A percentile compares a stretch with the other conserved stretches of the same genome.
phyloP scores from a whole-genome alignment of 1,140 invertebrate species.

The Atta colombica region DNA sequence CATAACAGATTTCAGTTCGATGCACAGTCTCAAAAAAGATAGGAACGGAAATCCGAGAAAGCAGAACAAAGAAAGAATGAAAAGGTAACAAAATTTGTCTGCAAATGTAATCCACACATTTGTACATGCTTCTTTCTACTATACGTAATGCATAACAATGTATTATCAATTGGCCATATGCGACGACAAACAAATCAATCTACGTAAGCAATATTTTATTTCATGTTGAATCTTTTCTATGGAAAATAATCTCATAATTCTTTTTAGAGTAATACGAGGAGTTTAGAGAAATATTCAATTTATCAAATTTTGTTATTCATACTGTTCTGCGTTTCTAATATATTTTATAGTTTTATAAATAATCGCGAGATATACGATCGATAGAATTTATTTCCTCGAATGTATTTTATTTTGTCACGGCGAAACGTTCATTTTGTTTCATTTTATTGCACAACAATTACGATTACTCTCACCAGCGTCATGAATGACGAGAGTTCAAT shows the following conservation, averaged over 20 bases:
- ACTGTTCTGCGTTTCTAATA: conserved; percentile 8
- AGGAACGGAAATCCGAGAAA: background rate
- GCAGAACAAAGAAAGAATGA: conserved; percentile 29
- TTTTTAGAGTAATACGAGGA: conserved; percentile 24
- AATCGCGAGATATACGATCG: background rate
- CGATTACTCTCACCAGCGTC: background rate
- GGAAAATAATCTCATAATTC: background rate
- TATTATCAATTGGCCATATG: conserved; percentile 57
- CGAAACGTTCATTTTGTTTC: background rate
- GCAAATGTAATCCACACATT: conserved; percentile 21
- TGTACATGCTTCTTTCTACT: background rate
- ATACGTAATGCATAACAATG: conserved; percentile 30
- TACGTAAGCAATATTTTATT: background rate
- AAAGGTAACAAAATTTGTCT: conserved; percentile 31
- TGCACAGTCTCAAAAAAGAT: conserved; percentile 8
- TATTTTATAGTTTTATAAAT: conserved; percentile 50
- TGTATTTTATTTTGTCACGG: conserved; percentile 18
- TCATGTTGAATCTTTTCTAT: conserved; percentile 46
- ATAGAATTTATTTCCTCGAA: conserved; percentile 27
- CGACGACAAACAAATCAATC: conserved; percentile 20
- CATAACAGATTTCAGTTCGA: conserved; percentile 6
- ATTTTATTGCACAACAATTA: background rate
- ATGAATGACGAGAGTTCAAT: background rate
- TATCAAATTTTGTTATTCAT: conserved; percentile 18
- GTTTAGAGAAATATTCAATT: background rate